Percentiles rank a stretch among this genome's conserved stretches.
Evolutionary conservation across 2,113 vertebrate genomes (phyloP).

Genomic region (Sceloporus tristichus): DNA sequence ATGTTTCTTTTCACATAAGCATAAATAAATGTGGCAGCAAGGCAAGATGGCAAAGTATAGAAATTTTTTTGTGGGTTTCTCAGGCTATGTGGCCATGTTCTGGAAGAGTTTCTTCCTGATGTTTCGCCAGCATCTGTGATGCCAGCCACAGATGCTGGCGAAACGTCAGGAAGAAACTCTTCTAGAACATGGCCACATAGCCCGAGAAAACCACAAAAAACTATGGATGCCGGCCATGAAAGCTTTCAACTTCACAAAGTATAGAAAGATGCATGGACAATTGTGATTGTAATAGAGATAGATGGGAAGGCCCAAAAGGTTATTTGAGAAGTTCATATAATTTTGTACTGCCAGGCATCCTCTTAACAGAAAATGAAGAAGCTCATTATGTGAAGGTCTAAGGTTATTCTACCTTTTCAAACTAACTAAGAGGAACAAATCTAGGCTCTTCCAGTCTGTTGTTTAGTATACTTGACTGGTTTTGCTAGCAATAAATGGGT

Average conservation of each 20-base stretch:
- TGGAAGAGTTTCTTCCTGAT: too few relatives aligned
- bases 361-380: background rate
- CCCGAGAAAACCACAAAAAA: too few relatives aligned
- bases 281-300: too few relatives aligned
- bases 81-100: too few relatives aligned
- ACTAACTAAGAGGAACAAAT: background rate
- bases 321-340: background rate
- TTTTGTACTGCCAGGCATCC: background rate
- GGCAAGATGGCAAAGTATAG: background rate
- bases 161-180: too few relatives aligned
- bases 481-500: conserved; percentile 32
- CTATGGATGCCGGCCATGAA: too few relatives aligned
- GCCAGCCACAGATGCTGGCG: too few relatives aligned
- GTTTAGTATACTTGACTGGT: background rate
- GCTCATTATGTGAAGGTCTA: background rate
- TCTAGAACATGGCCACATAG: too few relatives aligned
- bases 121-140: too few relatives aligned
- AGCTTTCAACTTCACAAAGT: too few relatives aligned
- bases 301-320: background rate
- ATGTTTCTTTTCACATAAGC: background rate
- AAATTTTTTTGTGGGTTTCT: too few relatives aligned
- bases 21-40: background rate
- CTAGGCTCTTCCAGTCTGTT: background rate
- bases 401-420: background rate
- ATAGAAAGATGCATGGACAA: background rate